These are phyloP conservation scores for Chunga burmeisteri DNA, from an alignment of 2,113 vertebrate species.

Conservation along the genomic window DNA sequence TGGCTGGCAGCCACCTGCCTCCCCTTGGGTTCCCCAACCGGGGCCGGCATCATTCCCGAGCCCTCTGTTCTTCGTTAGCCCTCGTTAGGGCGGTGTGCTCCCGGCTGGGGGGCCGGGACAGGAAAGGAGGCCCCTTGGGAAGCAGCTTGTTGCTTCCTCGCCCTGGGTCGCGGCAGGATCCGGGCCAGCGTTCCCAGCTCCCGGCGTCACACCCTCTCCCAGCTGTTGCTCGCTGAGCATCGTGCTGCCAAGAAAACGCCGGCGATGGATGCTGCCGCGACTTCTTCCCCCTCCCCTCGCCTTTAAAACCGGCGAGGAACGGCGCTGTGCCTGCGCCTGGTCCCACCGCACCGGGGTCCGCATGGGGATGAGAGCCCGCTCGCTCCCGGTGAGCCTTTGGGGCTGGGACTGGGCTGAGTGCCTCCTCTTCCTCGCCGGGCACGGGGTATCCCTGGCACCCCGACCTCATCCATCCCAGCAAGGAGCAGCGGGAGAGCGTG, in stretches of 20 bases:
- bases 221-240: conserved; percentile 38
- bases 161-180: not conserved
- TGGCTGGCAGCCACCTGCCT: conserved; percentile 17
- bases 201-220: conserved; percentile 56
- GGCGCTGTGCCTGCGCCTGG: not conserved
- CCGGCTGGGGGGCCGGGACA: not conserved
- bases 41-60: not conserved
- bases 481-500: not conserved
- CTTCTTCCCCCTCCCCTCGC: not conserved
- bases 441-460: not conserved
- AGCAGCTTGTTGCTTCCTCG: not conserved
- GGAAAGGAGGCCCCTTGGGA: conserved; percentile 50
- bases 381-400: not conserved
- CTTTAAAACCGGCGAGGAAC: not conserved
- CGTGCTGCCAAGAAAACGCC: not conserved
- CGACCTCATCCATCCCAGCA: accelerated
- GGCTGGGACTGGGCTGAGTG: not conserved
- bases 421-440: not conserved
- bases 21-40: not conserved
- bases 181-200: conserved; percentile 44
- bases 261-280: not conserved
- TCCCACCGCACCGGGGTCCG: no score
- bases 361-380: not conserved
- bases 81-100: not conserved
- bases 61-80: not conserved